A percentile compares a stretch with the other conserved stretches of the same genome.
Conservation (phyloP, 2,113 vertebrate genomes). For the Aythya baeri region DNA sequence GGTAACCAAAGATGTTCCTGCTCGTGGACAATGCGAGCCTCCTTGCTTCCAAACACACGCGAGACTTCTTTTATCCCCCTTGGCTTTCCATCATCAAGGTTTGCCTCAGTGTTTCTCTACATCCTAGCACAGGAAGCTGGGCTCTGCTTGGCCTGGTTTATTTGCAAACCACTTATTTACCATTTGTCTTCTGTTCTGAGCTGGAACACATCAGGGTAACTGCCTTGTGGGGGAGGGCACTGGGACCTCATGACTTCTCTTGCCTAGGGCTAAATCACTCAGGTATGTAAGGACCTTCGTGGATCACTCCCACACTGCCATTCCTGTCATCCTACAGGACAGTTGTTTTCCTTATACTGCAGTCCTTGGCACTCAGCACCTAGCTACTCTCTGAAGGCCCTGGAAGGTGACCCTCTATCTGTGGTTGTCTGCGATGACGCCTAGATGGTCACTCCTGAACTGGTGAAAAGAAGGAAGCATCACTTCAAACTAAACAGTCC, state of each 20-base stretch:
- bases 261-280: background rate
- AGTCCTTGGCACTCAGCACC: background rate
- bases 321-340: background rate
- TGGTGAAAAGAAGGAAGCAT: background rate
- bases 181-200: background rate
- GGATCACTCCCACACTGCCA: background rate
- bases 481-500: background rate
- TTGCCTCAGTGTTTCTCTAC: background rate
- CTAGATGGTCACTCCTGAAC: background rate
- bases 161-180: background rate
- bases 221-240: background rate
- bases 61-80: background rate
- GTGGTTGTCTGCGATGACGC: background rate
- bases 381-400: background rate
- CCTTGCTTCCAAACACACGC: fast-evolving
- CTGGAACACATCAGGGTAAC: fast-evolving
- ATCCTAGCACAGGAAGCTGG: background rate
- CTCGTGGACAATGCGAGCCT: background rate
- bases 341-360: background rate
- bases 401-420: background rate
- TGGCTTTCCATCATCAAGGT: background rate
- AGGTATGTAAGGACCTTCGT: background rate
- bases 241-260: background rate
- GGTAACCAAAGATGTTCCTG: slow-evolving; percentile 8
- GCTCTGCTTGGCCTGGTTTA: background rate